Evolutionary conservation across 2,113 vertebrate species (phyloP).

Genomic region (Hypomesus transpacificus): DNA sequence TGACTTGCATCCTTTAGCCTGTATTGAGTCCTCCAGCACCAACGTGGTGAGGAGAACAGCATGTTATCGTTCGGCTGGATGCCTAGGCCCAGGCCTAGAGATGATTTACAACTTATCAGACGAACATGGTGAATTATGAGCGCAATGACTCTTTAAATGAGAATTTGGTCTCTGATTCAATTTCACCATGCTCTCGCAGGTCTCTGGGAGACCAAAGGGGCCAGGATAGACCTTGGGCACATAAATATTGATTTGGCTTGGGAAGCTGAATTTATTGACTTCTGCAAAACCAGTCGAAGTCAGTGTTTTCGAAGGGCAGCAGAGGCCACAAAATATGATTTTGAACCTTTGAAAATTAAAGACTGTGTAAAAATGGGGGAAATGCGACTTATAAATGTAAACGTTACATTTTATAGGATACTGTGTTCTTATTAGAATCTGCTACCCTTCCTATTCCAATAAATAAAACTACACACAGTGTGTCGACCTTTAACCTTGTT

Average conservation of each 20-base stretch:
- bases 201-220: conserved; percentile 2
- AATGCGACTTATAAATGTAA: not conserved
- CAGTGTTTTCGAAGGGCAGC: not conserved
- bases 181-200: not conserved
- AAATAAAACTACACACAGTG: too few relatives aligned
- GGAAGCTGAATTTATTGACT: conserved; percentile 39
- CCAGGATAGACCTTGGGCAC: conserved; percentile 32
- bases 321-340: not conserved
- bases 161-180: conserved; percentile 12
- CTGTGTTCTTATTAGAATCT: too few relatives aligned
- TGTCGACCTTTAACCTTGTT: too few relatives aligned
- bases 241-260: conserved; percentile 48
- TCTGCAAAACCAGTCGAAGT: conserved; percentile 17
- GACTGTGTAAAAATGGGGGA: too few relatives aligned
- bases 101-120: conserved; percentile 26
- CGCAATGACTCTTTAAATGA: conserved; percentile 36
- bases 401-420: not conserved
- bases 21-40: conserved; percentile 16
- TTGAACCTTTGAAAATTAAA: too few relatives aligned
- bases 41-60: conserved; percentile 34
- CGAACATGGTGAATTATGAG: conserved; percentile 34
- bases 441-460: too few relatives aligned
- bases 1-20: not conserved
- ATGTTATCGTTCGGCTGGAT: conserved; percentile 28
- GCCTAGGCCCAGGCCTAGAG: conserved; percentile 10